phyloP scores from a whole-genome alignment of 2,888 invertebrate genomes.

The Trachelus stipa region DNA sequence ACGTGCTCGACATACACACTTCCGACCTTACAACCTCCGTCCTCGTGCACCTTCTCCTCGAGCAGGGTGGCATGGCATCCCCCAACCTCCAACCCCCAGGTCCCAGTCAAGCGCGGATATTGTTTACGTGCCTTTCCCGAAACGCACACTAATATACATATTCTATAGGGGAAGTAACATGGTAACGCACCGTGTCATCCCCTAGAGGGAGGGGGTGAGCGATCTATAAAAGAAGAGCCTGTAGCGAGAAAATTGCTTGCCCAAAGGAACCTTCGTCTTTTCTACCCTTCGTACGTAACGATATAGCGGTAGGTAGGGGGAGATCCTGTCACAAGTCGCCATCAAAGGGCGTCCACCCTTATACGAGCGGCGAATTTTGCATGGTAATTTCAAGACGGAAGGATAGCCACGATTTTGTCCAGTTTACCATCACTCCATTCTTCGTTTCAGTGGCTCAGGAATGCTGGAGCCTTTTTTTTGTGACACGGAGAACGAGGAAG shows the following conservation, averaged over 20 bases:
- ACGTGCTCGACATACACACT: slow-evolving; percentile 44
- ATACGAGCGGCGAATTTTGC: neutral
- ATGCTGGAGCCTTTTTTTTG: neutral
- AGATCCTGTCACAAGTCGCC: neutral
- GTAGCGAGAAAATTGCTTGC: slow-evolving; percentile 7
- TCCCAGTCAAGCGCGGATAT: slow-evolving; percentile 21
- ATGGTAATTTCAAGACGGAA: neutral
- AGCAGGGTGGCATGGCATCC: neutral
- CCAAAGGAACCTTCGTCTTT: neutral
- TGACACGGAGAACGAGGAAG: neutral
- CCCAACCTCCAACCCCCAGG: slow-evolving; percentile 8
- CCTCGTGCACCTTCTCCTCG: slow-evolving; percentile 13
- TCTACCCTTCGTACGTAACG: slow-evolving; percentile 1
- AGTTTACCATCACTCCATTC: neutral
- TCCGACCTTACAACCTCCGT: slow-evolving; percentile 20
- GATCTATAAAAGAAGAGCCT: slow-evolving; percentile 12
- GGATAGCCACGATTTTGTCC: neutral
- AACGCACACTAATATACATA: slow-evolving; percentile 8
- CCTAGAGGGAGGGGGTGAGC: neutral
- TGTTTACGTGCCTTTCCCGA: slow-evolving; percentile 30
- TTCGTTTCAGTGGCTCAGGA: neutral
- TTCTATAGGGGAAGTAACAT: slow-evolving; percentile 7
- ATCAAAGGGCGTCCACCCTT: neutral
- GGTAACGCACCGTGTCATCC: slow-evolving; percentile 1
- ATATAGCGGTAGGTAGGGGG: neutral